phyloP scores from a whole-genome alignment of 2,113 vertebrate species.

The Urocitellus parryii region DNA sequence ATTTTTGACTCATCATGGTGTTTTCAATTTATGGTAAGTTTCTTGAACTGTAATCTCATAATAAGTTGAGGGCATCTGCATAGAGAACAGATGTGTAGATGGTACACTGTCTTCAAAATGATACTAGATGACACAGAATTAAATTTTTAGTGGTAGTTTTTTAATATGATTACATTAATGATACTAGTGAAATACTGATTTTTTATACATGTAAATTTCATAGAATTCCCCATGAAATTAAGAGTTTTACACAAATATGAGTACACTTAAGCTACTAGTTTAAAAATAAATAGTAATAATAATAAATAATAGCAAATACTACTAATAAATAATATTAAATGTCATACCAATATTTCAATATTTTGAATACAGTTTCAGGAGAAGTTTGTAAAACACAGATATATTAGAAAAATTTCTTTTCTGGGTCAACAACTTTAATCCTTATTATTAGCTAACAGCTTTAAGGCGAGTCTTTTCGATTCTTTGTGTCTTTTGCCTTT shows the following conservation, averaged over 20 bases:
- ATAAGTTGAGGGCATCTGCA: background rate
- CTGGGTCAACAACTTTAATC: background rate
- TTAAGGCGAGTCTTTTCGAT: background rate
- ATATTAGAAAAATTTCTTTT: background rate
- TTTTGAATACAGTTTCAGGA: background rate
- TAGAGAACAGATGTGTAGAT: background rate
- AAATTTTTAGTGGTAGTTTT: background rate
- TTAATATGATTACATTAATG: background rate
- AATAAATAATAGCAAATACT: no score
- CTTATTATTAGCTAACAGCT: background rate
- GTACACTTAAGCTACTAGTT: background rate
- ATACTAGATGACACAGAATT: background rate
- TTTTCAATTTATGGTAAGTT: background rate
- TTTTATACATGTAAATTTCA: no score
- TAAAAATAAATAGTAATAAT: background rate
- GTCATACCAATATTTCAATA: background rate
- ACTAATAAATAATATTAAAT: background rate
- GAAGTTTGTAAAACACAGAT: background rate
- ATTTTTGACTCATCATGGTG: background rate
- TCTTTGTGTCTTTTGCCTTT: background rate
- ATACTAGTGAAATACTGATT: background rate
- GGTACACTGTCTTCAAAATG: background rate
- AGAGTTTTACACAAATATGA: background rate
- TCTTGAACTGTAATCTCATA: background rate
- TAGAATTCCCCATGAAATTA: no score